Conservation (phyloP, 1,140 invertebrate species). For the Caenorhabditis inopinata region DNA sequence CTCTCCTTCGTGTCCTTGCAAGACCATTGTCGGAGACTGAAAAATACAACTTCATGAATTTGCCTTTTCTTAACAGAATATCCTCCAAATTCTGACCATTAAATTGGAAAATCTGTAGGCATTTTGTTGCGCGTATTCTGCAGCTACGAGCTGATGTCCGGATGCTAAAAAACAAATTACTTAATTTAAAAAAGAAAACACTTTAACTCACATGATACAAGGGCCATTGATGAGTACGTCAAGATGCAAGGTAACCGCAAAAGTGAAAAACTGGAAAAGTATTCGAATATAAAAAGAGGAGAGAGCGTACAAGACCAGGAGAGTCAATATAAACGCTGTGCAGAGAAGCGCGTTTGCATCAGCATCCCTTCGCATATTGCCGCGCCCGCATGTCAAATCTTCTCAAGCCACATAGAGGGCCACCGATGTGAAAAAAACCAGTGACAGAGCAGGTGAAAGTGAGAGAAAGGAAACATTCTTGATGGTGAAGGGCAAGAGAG, state of each 20-base stretch:
- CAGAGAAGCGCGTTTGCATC: not conserved
- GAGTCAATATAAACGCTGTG: not conserved
- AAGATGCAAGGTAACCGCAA: too few species aligned
- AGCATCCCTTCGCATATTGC: too few species aligned
- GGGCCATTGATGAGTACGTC: not conserved
- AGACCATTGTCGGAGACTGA: conserved; percentile 88
- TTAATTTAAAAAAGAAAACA: not conserved
- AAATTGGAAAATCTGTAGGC: not conserved
- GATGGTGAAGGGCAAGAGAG: too few species aligned
- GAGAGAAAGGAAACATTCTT: too few species aligned
- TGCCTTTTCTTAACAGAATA: too few species aligned
- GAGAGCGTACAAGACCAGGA: not conserved
- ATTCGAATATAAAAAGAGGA: not conserved
- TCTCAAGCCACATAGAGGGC: too few species aligned
- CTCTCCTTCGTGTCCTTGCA: conserved; percentile 94
- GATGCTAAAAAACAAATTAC: not conserved
- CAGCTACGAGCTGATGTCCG: not conserved
- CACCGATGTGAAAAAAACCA: too few species aligned
- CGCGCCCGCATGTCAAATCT: too few species aligned
- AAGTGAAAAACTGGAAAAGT: not conserved
- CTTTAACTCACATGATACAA: conserved; percentile 9
- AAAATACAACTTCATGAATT: not conserved
- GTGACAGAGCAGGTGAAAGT: too few species aligned
- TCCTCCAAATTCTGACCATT: not conserved
- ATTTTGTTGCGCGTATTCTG: not conserved